Base-by-base conservation (phyloP, 2,888 invertebrate genomes). In the Lycaena phlaeas region DNA sequence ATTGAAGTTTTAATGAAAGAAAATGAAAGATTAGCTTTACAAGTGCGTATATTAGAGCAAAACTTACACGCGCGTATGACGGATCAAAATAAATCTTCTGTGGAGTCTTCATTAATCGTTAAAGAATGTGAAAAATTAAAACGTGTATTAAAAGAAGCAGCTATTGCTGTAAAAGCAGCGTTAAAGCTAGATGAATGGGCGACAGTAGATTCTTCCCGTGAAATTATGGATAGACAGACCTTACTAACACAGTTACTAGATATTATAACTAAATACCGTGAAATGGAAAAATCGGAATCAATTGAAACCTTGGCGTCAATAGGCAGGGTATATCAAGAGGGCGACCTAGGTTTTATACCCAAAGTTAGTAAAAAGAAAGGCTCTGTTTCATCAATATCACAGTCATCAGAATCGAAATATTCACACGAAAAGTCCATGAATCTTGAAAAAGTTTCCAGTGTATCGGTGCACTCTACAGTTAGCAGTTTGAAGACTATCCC, bases 281-380 rank as follows among this genome's bases (percentile, higher is more conserved):
- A 82, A 37, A 59, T 77, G 10, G 64, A 76, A 48, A 64, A 61
- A 14, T 60, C 73, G 2, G 78, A 74, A 44, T 82, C 84, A 9
- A 52, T 64, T 42, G 72, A 73, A 14, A 81, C 87, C 30, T 57
- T 81, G 27, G 79, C 81, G 15, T 87, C 88, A 0, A 57, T 87
- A 15, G 76, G 71, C 1, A 84, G 82, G 27, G 71, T 88, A 14
- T 91, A 91, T 51, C 73, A 82, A 36, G 86, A 87, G 48, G 91
- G 91, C 7, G 89, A 89, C 61, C 84, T 90, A 43, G 91, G 91
- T 5, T 89, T 91, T 49, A 73, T 90, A 46, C 90, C 89, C 0
- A 88, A 87, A 54, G 52, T 63, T 11, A 28, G 45, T 2, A 2
- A 22, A 14, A 30, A 48, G 10, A 78, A 69, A 41, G 74, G 65